A percentile compares a stretch with the other conserved stretches of the same genome.
These are phyloP conservation scores for Ptiloglossa arizonensis DNA, from an alignment of 1,140 invertebrate species.

Conservation along the genomic window DNA sequence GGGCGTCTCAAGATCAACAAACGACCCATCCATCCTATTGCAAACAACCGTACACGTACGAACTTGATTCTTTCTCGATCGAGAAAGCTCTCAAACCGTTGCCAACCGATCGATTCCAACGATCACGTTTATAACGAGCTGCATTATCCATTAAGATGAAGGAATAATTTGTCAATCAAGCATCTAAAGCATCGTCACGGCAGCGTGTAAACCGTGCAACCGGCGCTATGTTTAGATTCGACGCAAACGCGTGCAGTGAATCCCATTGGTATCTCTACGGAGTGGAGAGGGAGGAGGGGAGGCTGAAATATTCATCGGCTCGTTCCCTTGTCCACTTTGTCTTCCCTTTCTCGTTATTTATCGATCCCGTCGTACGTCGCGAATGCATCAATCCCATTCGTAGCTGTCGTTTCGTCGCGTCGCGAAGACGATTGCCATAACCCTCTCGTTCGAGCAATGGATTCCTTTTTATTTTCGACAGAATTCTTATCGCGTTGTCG, in stretches of 20 bases:
- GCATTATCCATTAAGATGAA: background rate
- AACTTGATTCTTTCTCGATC: background rate
- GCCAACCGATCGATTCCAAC: background rate
- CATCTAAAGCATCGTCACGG: background rate
- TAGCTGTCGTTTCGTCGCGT: constrained; percentile 25
- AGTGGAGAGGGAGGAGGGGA: too few species aligned
- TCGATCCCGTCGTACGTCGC: constrained; percentile 44
- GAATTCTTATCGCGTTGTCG: too few species aligned
- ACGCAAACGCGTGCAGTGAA: constrained; percentile 39
- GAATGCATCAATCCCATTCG: constrained; percentile 49
- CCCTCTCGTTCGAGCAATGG: too few species aligned
- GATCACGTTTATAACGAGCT: background rate
- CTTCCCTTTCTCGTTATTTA: constrained; percentile 49
- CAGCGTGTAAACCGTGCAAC: background rate
- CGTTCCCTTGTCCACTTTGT: constrained; percentile 52
- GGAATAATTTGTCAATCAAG: constrained; percentile 26
- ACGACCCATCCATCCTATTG: background rate
- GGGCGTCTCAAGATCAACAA: background rate
- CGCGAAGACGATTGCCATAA: too few species aligned
- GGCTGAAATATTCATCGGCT: constrained; percentile 61
- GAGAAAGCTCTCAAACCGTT: background rate
- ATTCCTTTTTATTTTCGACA: too few species aligned
- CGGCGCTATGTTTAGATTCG: background rate
- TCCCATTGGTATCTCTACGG: background rate
- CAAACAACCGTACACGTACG: background rate